Base-by-base conservation (phyloP, 2,113 vertebrate genomes). In the Rhynchomys soricoides region DNA sequence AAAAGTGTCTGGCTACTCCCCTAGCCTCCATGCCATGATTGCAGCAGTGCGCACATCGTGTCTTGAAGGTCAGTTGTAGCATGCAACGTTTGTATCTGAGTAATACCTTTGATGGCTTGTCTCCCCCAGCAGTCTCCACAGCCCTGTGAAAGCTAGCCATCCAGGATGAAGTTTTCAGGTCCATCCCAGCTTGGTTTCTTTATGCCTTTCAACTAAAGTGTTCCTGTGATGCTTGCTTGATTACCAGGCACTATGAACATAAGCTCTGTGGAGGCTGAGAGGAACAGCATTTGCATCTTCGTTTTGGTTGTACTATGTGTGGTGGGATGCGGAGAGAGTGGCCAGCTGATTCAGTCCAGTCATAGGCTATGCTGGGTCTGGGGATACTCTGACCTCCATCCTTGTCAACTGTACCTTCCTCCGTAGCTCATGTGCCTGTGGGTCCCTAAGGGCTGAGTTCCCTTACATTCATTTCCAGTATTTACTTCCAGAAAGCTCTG, bases 321-420 rank as follows among this genome's bases (percentile, higher is more conserved):
- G 8, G 5, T 12, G 5, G 4, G 48, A 55, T 11, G 13, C 29
- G 4, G 15, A 15, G 37, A 71, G 4, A 2, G 21, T 15, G 11
- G 21, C 34, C 64, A 70, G 34, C 22, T 50, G 24, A 22, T 45
- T 88, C 48, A 2, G 0, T 75, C 21, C 24, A 0, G 57, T 19
- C 59, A 13, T 73, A 37, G 7, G 43, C 13, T 74, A 37, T 48
- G 43, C n/a, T 52, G 75, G 57, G 29, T 73, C 45, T 81, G n/a
- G 40, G 71, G 62, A 87, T 29, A 13, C 34, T n/a, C 22, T 59
- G 17, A 31, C 11, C 6, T 31, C 24, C 50, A n/a, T 82, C 26
- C n/a, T 52, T 43, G 19, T 55, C 34, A 10, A 34, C 55, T 55
- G 62, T 21, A 55, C 11, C 19, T 45, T 24, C 48, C 37, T n/a